Evolutionary conservation across 2,888 invertebrate species (phyloP).

Genomic region (Allophyes oxyacanthae): DNA sequence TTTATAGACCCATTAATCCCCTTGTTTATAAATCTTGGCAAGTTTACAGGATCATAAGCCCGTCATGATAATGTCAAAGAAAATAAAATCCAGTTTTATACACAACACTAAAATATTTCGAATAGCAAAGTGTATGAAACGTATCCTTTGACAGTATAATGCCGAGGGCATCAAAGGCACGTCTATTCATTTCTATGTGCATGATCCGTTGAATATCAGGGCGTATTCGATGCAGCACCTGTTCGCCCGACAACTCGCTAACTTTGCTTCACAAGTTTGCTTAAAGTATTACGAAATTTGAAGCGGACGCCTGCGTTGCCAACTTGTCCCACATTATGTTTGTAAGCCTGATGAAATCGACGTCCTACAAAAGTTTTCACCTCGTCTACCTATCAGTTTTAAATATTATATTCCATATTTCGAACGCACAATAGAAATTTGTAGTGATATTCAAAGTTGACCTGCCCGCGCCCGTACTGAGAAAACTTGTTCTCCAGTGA

Average conservation of each 20-base stretch:
- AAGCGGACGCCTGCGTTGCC: conserved; percentile 71
- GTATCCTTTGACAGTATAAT: conserved; percentile 11
- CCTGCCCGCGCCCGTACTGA: conserved; percentile 53
- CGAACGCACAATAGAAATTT: conserved; percentile 66
- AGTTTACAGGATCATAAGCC: conserved; percentile 19
- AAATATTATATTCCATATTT: conserved; percentile 68
- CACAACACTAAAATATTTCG: conserved; percentile 10
- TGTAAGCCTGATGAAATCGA: conserved; percentile 78
- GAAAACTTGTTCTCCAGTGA: conserved; percentile 65
- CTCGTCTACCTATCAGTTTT: conserved; percentile 65
- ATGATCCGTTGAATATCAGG: conserved; percentile 71
- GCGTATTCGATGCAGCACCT: conserved; percentile 83
- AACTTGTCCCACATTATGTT: conserved; percentile 78
- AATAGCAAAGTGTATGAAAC: background rate
- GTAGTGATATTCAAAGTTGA: conserved; percentile 56
- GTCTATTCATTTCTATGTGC: conserved; percentile 66
- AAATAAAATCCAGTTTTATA: conserved; percentile 27
- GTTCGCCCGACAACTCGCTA: conserved; percentile 73
- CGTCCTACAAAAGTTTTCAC: conserved; percentile 70
- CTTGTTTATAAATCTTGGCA: conserved; percentile 37
- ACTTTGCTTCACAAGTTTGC: conserved; percentile 81
- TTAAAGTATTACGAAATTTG: conserved; percentile 85
- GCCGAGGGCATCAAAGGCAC: conserved; percentile 33
- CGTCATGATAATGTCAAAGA: conserved; percentile 7
- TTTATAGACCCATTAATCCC: conserved; percentile 18